Conservation (phyloP, 2,113 vertebrate genomes). For the Menidia beryllina region DNA sequence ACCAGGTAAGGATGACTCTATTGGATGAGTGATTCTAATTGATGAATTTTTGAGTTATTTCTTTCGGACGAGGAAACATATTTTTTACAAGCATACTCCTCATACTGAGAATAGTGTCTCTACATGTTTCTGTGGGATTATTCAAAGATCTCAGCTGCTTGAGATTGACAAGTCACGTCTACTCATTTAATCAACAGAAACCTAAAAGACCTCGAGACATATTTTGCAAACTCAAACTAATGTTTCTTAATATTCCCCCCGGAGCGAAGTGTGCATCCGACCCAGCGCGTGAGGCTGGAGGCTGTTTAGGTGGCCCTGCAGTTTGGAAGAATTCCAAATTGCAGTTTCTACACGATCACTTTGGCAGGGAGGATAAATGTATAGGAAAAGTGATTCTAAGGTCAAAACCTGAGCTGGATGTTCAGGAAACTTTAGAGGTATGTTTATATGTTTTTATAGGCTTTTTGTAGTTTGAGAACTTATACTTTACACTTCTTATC, state of each 20-base stretch:
- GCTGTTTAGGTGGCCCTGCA: constrained; percentile 6
- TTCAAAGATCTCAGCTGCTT: background rate
- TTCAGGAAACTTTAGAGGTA: background rate
- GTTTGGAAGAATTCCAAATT: background rate
- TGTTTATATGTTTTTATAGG: background rate
- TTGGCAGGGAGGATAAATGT: background rate
- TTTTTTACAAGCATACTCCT: background rate
- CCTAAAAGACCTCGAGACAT: constrained; percentile 6
- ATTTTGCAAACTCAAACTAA: constrained; percentile 11
- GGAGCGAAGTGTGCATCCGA: constrained; percentile 12
- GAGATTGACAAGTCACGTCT: background rate
- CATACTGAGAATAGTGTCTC: background rate
- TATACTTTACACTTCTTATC: constrained; percentile 4
- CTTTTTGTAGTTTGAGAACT: background rate
- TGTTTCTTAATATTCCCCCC: background rate
- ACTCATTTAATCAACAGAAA: background rate
- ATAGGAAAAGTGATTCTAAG: background rate
- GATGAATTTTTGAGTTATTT: background rate
- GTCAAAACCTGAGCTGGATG: background rate
- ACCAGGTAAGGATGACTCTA: background rate
- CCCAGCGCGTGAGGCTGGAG: background rate
- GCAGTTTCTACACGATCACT: constrained; percentile 30
- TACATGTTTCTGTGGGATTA: background rate
- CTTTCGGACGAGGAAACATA: background rate
- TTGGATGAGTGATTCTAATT: background rate